Percentiles rank a stretch among this genome's conserved stretches.
Conservation (phyloP, 2,888 invertebrate species). For the Criorhina ranunculi region DNA sequence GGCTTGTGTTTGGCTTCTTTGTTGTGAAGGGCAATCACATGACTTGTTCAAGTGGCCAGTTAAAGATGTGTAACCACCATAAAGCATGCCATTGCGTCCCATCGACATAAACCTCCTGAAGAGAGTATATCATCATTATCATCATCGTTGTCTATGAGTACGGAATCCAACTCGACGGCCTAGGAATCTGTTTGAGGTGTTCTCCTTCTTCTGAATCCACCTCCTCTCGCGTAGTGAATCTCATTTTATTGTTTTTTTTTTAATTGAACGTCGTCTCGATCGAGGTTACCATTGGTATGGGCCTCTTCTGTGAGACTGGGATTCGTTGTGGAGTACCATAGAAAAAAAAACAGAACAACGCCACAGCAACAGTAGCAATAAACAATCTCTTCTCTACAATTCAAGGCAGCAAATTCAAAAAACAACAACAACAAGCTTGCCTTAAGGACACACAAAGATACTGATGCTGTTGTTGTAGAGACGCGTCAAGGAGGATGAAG, state of each 20-base stretch:
- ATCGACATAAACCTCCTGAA: slow-evolving; percentile 28
- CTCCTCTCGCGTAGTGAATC: slow-evolving; percentile 44
- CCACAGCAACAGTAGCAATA: slow-evolving; percentile 71
- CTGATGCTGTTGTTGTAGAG: slow-evolving; percentile 9
- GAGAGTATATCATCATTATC: slow-evolving; percentile 17
- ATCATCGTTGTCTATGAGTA: slow-evolving; percentile 29
- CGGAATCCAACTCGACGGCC: slow-evolving; percentile 13
- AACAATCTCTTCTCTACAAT: slow-evolving; percentile 63
- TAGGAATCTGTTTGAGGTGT: slow-evolving; percentile 37
- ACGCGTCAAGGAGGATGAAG: slow-evolving; percentile 19
- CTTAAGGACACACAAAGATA: slow-evolving; percentile 68
- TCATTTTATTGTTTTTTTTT: slow-evolving; percentile 70
- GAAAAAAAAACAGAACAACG: slow-evolving; percentile 33
- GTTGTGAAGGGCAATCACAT: slow-evolving; percentile 64
- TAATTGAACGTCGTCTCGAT: slow-evolving; percentile 75
- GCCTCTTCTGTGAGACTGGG: slow-evolving; percentile 22
- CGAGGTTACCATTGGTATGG: slow-evolving; percentile 74
- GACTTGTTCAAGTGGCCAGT: slow-evolving; percentile 56
- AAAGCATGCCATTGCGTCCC: slow-evolving; percentile 47
- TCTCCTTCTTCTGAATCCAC: background rate
- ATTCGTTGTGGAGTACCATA: slow-evolving; percentile 48
- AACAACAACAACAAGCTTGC: slow-evolving; percentile 54
- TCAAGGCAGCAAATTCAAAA: slow-evolving; percentile 49
- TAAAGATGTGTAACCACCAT: slow-evolving; percentile 48
- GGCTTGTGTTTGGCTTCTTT: slow-evolving; percentile 42